Conservation (phyloP, 2,797 vertebrate species). For the Xenopus petersii region DNA sequence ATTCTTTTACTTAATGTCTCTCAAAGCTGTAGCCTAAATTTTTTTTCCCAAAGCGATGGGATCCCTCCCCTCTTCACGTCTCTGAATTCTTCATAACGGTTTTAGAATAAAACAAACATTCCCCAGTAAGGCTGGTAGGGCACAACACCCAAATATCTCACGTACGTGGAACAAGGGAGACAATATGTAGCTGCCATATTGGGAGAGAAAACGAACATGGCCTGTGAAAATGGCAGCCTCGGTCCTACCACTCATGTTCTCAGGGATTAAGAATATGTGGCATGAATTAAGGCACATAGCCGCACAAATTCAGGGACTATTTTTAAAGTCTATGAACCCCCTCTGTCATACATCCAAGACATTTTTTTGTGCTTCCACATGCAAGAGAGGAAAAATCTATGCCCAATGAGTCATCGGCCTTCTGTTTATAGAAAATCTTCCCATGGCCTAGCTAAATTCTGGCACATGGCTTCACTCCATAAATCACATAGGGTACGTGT, state of each 20-base stretch:
- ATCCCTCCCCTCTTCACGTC: neutral
- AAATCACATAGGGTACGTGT: neutral
- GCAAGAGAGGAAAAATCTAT: neutral
- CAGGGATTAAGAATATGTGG: slow-evolving; percentile 9
- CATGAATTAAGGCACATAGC: slow-evolving; percentile 10
- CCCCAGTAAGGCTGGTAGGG: neutral
- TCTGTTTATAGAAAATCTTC: slow-evolving; percentile 9
- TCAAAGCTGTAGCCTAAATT: too few species aligned
- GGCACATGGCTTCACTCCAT: slow-evolving; percentile 3
- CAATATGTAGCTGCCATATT: neutral
- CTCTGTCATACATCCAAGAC: slow-evolving; percentile 12
- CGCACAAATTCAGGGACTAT: neutral
- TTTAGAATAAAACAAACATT: slow-evolving; percentile 8
- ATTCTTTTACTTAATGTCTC: too few species aligned
- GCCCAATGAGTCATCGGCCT: slow-evolving; percentile 6
- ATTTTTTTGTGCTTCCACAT: slow-evolving; percentile 8
- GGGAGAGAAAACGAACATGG: neutral
- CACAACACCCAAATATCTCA: neutral
- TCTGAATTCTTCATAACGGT: slow-evolving; percentile 4
- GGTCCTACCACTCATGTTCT: neutral
- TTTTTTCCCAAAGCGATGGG: too few species aligned
- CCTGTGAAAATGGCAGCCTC: slow-evolving; percentile 3
- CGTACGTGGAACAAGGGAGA: neutral
- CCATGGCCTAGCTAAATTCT: slow-evolving; percentile 19
- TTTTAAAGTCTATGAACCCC: slow-evolving; percentile 10